Conservation (phyloP, 2,888 invertebrate species). For the Pterostichus niger region DNA sequence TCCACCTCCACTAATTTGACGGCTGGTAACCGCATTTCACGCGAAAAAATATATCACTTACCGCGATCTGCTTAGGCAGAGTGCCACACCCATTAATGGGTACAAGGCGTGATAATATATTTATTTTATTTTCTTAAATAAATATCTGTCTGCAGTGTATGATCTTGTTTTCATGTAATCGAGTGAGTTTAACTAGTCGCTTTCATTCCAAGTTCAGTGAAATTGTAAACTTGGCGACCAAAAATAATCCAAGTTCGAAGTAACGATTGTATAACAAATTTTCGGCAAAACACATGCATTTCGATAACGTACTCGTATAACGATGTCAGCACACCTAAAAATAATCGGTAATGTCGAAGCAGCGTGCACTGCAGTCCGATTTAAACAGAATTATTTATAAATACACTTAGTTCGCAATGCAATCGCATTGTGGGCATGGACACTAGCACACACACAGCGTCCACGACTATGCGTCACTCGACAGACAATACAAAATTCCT, state of each 20-base stretch:
- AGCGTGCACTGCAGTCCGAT: slow-evolving; percentile 50
- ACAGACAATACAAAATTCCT: slow-evolving; percentile 55
- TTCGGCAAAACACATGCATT: slow-evolving; percentile 26
- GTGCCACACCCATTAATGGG: no score
- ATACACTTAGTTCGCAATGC: slow-evolving; percentile 60
- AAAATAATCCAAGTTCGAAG: slow-evolving; percentile 5
- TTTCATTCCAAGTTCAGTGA: no score
- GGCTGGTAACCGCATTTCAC: no score
- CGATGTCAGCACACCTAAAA: slow-evolving; percentile 52
- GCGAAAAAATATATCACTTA: no score
- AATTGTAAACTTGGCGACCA: neutral
- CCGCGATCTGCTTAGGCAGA: no score
- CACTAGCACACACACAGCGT: slow-evolving; percentile 8
- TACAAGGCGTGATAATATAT: no score
- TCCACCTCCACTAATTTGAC: no score
- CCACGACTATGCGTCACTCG: slow-evolving; percentile 50
- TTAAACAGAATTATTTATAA: slow-evolving; percentile 62
- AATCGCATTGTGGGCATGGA: slow-evolving; percentile 46
- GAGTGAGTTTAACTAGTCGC: no score
- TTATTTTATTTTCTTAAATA: no score
- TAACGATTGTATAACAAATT: slow-evolving; percentile 9
- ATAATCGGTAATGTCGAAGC: slow-evolving; percentile 56
- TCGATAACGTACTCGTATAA: slow-evolving; percentile 48
- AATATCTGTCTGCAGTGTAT: no score
- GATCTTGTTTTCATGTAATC: no score